A percentile compares a stretch with the other conserved stretches of the same genome.
These are phyloP conservation scores for Ancistrus triradiatus DNA, from an alignment of 2,113 vertebrate species.

Conservation along the genomic window DNA sequence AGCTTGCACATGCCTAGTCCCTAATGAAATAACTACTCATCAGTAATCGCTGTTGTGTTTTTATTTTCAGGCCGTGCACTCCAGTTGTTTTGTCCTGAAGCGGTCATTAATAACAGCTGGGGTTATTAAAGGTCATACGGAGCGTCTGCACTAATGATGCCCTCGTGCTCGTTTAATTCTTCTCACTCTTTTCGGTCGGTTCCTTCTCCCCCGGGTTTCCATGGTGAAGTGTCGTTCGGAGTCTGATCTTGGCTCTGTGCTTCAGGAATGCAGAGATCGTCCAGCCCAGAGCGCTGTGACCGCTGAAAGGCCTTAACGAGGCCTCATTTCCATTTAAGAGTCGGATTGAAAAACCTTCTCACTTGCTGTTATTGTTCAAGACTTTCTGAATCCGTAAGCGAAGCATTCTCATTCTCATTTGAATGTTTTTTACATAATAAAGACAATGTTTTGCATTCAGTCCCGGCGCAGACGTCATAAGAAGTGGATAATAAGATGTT, in stretches of 20 bases:
- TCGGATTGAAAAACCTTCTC: constrained; percentile 10
- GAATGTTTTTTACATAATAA: too few species aligned
- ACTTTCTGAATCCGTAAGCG: too few species aligned
- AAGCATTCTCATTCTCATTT: too few species aligned
- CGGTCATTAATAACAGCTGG: constrained; percentile 30
- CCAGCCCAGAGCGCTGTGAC: constrained; percentile 14
- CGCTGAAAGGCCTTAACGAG: constrained; percentile 31
- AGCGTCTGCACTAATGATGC: constrained; percentile 40
- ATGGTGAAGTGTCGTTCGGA: constrained; percentile 43
- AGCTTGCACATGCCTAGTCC: too few species aligned
- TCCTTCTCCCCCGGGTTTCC: constrained; percentile 35
- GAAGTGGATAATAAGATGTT: too few species aligned
- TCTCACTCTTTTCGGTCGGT: constrained; percentile 37
- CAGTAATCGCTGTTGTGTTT: too few species aligned
- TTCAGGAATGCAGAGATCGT: constrained; percentile 28
- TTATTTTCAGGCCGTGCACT: too few species aligned
- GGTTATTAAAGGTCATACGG: constrained; percentile 3
- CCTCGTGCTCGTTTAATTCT: constrained; percentile 31
- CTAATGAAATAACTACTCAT: too few species aligned
- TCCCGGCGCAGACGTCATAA: too few species aligned
- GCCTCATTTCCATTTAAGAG: constrained; percentile 34
- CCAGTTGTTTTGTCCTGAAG: too few species aligned
- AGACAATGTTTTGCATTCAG: too few species aligned
- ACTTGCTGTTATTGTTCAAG: too few species aligned
- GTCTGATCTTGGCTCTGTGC: not conserved